Evolutionary conservation across 1,140 invertebrate genomes (phyloP).

Genomic region (Hormaphis cornu): DNA sequence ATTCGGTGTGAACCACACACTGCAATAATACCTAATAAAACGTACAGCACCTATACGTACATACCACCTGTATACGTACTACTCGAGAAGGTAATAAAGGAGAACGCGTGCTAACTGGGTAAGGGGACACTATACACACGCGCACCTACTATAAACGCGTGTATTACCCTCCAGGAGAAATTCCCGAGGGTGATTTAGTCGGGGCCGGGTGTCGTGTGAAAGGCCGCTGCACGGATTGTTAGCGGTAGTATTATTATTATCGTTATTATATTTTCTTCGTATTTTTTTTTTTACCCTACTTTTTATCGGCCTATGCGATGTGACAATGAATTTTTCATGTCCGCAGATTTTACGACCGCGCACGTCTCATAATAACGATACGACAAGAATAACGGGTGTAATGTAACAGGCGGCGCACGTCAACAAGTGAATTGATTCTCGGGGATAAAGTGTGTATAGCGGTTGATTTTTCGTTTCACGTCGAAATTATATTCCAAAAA

Average conservation of each 20-base stretch:
- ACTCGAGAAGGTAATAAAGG: constrained; percentile 17
- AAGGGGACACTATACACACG: background rate
- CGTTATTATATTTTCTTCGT: background rate
- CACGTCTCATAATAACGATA: background rate
- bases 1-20: too few relatives aligned
- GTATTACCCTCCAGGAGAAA: background rate
- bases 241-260: background rate
- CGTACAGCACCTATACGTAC: too few relatives aligned
- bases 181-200: constrained; percentile 19
- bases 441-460: too few relatives aligned
- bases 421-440: too few relatives aligned
- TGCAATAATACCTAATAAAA: too few relatives aligned
- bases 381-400: background rate
- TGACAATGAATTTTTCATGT: constrained; percentile 24
- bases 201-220: background rate
- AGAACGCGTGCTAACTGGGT: background rate
- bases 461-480: too few relatives aligned
- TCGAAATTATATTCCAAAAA: too few relatives aligned
- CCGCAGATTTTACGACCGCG: background rate
- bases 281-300: background rate
- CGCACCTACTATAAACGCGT: background rate
- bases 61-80: too few relatives aligned
- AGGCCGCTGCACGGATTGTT: background rate
- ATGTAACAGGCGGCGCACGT: too few relatives aligned
- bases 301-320: too few relatives aligned